These are phyloP conservation scores for Manacus vitellinus DNA, from an alignment of 2,113 vertebrate species.

Conservation along the genomic window DNA sequence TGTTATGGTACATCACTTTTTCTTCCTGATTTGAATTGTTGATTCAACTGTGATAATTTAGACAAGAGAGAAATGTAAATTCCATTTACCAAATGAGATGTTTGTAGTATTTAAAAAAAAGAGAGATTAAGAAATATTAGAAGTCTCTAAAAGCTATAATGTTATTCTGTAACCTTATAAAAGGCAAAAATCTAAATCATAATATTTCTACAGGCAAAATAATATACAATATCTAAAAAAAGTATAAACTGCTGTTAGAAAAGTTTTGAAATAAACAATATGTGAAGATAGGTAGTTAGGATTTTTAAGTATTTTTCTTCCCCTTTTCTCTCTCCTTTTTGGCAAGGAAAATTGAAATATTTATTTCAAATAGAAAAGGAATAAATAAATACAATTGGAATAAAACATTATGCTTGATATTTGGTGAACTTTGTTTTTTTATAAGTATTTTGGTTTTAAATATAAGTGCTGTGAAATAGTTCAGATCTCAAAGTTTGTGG, in stretches of 20 bases:
- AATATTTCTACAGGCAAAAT: constrained; percentile 46
- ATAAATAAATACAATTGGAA: constrained; percentile 14
- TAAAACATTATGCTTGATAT: not conserved
- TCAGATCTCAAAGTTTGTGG: constrained; percentile 47
- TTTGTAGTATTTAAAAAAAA: constrained; percentile 31
- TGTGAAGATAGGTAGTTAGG: constrained; percentile 19
- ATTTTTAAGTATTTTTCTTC: constrained; percentile 38
- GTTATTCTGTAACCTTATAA: constrained; percentile 26
- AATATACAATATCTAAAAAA: constrained; percentile 23
- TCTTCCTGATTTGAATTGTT: constrained; percentile 38
- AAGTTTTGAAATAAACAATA: constrained; percentile 23
- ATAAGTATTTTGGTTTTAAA: constrained; percentile 14
- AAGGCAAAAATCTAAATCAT: constrained; percentile 44
- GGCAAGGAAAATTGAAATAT: constrained; percentile 28
- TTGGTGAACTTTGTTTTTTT: constrained; percentile 9
- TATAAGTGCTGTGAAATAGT: constrained; percentile 17
- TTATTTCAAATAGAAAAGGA: constrained; percentile 47
- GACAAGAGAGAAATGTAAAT: constrained; percentile 49
- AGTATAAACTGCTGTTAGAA: not conserved
- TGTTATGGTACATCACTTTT: not conserved
- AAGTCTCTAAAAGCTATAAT: constrained; percentile 13
- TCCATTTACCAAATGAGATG: constrained; percentile 5
- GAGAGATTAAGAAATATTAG: constrained; percentile 30
- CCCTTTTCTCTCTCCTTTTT: not conserved
- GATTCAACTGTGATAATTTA: constrained; percentile 46